phyloP scores from a whole-genome alignment of 2,888 invertebrate genomes.

The Oeneis ivallda region DNA sequence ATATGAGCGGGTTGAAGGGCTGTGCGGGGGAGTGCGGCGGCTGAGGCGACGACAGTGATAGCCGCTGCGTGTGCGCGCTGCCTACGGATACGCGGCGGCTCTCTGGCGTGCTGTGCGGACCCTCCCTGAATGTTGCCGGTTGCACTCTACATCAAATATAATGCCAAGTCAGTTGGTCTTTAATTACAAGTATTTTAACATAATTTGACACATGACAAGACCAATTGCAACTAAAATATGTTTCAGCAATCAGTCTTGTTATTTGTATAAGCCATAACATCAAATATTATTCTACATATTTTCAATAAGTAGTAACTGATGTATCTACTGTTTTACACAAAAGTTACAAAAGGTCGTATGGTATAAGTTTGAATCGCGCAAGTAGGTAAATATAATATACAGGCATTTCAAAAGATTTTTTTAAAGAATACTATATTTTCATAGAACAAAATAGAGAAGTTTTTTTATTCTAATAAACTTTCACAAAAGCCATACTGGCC shows the following conservation, averaged over 20 bases:
- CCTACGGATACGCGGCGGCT: constrained; percentile 69
- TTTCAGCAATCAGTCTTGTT: neutral
- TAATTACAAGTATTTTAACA: neutral
- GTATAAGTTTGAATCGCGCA: too few species aligned
- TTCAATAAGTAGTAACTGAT: too few species aligned
- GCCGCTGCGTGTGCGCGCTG: constrained; percentile 45
- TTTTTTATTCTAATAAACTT: too few species aligned
- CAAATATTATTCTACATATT: too few species aligned
- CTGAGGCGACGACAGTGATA: constrained; percentile 51
- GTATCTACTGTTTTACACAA: too few species aligned
- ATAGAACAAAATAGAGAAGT: too few species aligned
- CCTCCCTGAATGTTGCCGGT: constrained; percentile 54
- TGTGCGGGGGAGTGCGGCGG: constrained; percentile 61
- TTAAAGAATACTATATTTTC: too few species aligned
- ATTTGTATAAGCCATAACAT: neutral
- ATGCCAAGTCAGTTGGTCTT: neutral
- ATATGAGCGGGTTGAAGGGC: constrained; percentile 93
- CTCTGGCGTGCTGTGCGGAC: constrained; percentile 68
- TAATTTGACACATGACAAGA: too few species aligned
- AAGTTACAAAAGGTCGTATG: too few species aligned
- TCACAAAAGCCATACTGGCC: too few species aligned
- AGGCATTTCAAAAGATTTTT: too few species aligned
- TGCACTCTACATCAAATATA: constrained; percentile 59
- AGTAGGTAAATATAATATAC: too few species aligned
- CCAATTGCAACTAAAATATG: neutral